Percentiles rank a stretch among this genome's conserved stretches.
These are phyloP conservation scores for Cyrtorhinus lividipennis DNA, from an alignment of 1,140 invertebrate genomes.

Conservation along the genomic window DNA sequence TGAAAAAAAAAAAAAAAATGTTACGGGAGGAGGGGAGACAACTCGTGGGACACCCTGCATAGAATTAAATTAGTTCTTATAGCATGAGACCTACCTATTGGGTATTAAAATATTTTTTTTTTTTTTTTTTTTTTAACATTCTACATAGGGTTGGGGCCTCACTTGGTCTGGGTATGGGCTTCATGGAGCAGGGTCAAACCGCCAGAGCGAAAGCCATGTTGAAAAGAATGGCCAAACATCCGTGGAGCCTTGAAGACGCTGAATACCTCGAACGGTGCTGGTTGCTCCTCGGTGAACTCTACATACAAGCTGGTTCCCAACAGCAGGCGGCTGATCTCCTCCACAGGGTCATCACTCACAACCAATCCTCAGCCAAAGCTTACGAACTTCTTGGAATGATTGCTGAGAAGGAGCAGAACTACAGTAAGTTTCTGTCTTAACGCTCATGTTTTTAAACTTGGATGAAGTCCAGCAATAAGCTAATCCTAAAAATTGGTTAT, in stretches of 20 bases:
- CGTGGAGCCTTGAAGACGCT: constrained; percentile 88
- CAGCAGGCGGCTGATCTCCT: constrained; percentile 76
- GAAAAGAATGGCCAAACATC: constrained; percentile 71
- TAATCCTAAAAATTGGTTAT: no score
- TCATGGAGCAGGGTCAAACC: constrained; percentile 58
- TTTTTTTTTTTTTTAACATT: no score
- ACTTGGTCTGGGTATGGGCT: constrained; percentile 73
- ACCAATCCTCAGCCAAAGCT: constrained; percentile 79
- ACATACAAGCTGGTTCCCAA: constrained; percentile 72
- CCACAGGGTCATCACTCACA: constrained; percentile 66
- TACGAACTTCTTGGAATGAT: constrained; percentile 79
- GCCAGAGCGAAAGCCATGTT: constrained; percentile 82
- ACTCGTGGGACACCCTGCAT: no score
- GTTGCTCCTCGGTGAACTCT: constrained; percentile 82
- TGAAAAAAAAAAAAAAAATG: no score
- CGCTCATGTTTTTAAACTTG: no score
- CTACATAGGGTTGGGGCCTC: constrained; percentile 67
- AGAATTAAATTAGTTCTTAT: no score
- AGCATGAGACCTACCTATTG: no score
- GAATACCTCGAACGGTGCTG: constrained; percentile 88
- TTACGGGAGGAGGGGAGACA: no score
- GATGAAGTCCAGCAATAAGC: no score
- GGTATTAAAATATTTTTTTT: no score
- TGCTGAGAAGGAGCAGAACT: constrained; percentile 84
- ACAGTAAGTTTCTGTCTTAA: constrained; percentile 34